Percentiles rank a stretch among this genome's conserved stretches.
phyloP scores from a whole-genome alignment of 2,797 vertebrate species.

The Masticophis lateralis region DNA sequence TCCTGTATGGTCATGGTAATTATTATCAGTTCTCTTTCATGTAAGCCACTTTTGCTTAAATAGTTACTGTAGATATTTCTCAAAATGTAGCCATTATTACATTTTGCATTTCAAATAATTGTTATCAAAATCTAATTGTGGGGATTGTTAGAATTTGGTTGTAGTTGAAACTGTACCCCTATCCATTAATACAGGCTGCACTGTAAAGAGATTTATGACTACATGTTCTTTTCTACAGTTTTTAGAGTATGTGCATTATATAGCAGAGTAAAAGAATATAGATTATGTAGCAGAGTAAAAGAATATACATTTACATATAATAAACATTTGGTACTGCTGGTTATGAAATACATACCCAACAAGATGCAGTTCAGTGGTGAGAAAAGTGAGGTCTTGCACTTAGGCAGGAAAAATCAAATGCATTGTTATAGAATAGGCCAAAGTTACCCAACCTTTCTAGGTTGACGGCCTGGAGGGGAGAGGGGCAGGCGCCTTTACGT shows the following conservation, averaged over 20 bases:
- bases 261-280: not conserved
- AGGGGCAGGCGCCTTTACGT: no score
- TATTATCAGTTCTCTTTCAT: not conserved
- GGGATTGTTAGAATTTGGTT: not conserved
- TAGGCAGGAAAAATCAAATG: not conserved
- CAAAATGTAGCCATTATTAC: not conserved
- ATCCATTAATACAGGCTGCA: not conserved
- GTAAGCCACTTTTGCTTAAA: not conserved
- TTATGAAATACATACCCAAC: not conserved
- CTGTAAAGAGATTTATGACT: not conserved
- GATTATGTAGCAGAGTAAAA: not conserved
- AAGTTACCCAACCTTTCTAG: no score
- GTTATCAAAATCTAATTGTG: not conserved
- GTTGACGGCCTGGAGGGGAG: no score
- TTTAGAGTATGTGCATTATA: not conserved
- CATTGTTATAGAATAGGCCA: not conserved
- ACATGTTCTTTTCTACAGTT: not conserved
- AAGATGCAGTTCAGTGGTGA: not conserved
- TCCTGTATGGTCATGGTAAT: not conserved
- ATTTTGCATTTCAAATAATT: not conserved
- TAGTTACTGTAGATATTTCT: not conserved
- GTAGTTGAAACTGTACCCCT: not conserved
- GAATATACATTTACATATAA: not conserved
- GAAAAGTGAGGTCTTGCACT: not conserved
- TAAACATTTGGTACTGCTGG: not conserved